Conservation (phyloP, 2,888 invertebrate species). For the Caenorhabditis sp. region DNA sequence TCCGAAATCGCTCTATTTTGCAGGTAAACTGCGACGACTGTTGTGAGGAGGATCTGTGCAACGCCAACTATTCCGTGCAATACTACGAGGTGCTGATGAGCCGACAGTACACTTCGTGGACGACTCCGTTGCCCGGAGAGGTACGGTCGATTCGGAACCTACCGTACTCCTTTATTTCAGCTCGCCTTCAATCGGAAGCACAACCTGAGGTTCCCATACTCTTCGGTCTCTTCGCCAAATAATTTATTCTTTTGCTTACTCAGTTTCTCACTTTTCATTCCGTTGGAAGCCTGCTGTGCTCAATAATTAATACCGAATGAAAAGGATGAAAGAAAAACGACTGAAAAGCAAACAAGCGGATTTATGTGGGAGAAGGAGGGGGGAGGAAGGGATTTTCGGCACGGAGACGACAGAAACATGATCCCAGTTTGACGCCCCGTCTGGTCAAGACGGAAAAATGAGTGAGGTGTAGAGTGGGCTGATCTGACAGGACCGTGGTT, state of each 20-base stretch:
- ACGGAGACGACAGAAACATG: constrained; percentile 44
- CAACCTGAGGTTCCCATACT: constrained; percentile 54
- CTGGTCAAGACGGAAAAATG: constrained; percentile 21
- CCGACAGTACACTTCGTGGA: constrained; percentile 74
- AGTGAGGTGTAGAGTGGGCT: not conserved
- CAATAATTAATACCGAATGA: constrained; percentile 3
- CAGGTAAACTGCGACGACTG: constrained; percentile 77
- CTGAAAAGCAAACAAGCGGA: constrained; percentile 3
- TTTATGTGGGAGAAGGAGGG: too few relatives aligned
- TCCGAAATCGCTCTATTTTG: constrained; percentile 17
- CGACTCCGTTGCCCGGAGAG: constrained; percentile 71
- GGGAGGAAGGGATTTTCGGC: too few relatives aligned
- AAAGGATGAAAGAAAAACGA: not conserved
- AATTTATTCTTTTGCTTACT: not conserved
- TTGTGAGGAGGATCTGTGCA: constrained; percentile 72
- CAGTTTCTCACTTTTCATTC: not conserved
- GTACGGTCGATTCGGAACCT: constrained; percentile 19
- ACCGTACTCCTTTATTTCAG: constrained; percentile 12
- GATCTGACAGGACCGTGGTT: constrained; percentile 19
- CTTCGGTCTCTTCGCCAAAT: not conserved
- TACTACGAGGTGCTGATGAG: constrained; percentile 69
- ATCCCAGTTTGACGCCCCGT: constrained; percentile 24
- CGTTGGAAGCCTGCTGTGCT: not conserved
- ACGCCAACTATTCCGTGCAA: constrained; percentile 71
- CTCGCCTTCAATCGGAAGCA: constrained; percentile 54